Conservation (phyloP, 1,140 invertebrate genomes). For the Steinernema feltiae region DNA sequence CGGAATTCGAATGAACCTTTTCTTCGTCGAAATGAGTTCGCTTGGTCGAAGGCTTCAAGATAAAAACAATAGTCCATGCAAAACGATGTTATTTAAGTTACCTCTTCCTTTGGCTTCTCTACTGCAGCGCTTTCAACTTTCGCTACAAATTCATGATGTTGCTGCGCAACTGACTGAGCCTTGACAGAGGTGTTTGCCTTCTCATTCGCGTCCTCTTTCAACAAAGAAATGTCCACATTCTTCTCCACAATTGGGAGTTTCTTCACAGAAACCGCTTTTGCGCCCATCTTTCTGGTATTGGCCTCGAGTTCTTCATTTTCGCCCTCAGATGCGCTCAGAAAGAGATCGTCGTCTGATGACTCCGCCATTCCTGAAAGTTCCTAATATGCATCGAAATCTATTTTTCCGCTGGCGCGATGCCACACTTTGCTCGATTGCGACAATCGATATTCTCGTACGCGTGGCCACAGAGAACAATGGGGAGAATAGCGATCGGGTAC, state of each 20-base stretch:
- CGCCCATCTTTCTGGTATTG: neutral
- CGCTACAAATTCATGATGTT: too few species aligned
- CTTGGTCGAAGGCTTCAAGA: neutral
- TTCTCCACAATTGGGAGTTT: neutral
- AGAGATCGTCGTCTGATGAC: constrained; percentile 24
- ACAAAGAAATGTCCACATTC: neutral
- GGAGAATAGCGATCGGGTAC: too few species aligned
- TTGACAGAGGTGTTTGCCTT: too few species aligned
- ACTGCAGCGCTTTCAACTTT: too few species aligned
- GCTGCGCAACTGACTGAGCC: too few species aligned
- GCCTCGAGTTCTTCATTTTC: constrained; percentile 15
- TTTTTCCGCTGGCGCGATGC: too few species aligned
- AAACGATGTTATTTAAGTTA: neutral
- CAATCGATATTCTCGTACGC: constrained; percentile 1
- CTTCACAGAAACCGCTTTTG: neutral
- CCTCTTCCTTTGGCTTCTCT: neutral
- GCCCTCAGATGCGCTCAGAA: constrained; percentile 28
- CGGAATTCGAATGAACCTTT: neutral
- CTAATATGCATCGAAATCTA: neutral
- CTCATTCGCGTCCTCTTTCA: neutral
- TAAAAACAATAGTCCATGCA: too few species aligned
- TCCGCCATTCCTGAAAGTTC: neutral
- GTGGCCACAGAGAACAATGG: neutral
- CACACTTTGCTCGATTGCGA: neutral
- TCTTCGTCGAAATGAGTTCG: neutral